These are phyloP conservation scores for Metalampra italica DNA, from an alignment of 2,888 invertebrate species.

Conservation along the genomic window DNA sequence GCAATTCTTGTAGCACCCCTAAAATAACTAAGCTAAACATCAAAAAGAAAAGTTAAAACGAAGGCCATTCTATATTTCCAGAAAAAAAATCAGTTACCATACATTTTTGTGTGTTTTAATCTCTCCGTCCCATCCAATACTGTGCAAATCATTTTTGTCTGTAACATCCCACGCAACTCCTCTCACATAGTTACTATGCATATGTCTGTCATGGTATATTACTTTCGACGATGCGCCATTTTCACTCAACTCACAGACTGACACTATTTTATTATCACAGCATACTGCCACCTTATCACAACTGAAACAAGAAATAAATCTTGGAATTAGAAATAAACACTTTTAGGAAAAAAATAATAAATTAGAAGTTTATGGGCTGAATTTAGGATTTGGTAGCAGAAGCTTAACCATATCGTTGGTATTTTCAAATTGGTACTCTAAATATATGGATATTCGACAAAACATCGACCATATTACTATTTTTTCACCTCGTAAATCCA, in stretches of 20 bases:
- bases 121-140: slow-evolving; percentile 79
- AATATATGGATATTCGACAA: no score
- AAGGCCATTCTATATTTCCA: slow-evolving; percentile 7
- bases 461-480: no score
- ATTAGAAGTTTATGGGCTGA: no score
- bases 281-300: slow-evolving; percentile 55
- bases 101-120: slow-evolving; percentile 53
- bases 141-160: slow-evolving; percentile 53
- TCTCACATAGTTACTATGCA: slow-evolving; percentile 70
- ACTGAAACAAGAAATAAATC: slow-evolving; percentile 32
- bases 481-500: no score
- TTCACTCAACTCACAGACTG: slow-evolving; percentile 47
- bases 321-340: background rate
- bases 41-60: background rate
- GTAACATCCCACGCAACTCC: slow-evolving; percentile 73
- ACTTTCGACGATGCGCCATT: slow-evolving; percentile 28
- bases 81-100: slow-evolving; percentile 6
- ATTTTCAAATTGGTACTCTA: no score
- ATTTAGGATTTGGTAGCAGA: no score
- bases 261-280: slow-evolving; percentile 65
- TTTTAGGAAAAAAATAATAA: no score
- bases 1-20: no score
- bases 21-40: no score
- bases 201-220: slow-evolving; percentile 49
- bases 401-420: no score